Conservation (phyloP, 2,888 invertebrate genomes). For the Phorcus lineatus region DNA sequence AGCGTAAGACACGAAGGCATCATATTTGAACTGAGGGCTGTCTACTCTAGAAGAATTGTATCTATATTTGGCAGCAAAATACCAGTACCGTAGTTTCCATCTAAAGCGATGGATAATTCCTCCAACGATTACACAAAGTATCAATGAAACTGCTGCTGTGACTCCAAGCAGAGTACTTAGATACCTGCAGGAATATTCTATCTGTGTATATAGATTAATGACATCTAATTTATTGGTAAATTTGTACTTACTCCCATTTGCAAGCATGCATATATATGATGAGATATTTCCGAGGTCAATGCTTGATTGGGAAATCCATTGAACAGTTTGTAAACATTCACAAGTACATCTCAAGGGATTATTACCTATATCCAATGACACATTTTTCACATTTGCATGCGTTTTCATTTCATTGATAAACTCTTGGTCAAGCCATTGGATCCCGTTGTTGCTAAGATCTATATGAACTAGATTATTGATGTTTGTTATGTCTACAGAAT, state of each 20-base stretch:
- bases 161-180: not conserved
- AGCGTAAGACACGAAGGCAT: constrained; percentile 23
- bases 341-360: constrained; percentile 21
- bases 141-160: constrained; percentile 22
- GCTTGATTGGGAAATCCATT: not conserved
- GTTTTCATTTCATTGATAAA: not conserved
- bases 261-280: not conserved
- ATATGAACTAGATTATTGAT: constrained; percentile 6
- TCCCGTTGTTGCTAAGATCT: not conserved
- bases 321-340: not conserved
- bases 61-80: not conserved
- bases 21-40: constrained; percentile 25
- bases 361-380: not conserved
- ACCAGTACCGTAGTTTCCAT: constrained; percentile 25
- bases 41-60: not conserved
- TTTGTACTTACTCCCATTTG: constrained; percentile 5
- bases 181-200: not conserved
- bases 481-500: not conserved
- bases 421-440: not conserved
- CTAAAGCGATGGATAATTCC: constrained; percentile 1
- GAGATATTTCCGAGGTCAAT: not conserved
- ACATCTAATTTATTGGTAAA: not conserved
- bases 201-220: not conserved
- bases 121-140: not conserved
- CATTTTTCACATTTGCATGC: not conserved